Percentiles rank a stretch among this genome's conserved stretches.
These are phyloP conservation scores for Trichopria drosophilae DNA, from an alignment of 2,888 invertebrate species.

Conservation along the genomic window DNA sequence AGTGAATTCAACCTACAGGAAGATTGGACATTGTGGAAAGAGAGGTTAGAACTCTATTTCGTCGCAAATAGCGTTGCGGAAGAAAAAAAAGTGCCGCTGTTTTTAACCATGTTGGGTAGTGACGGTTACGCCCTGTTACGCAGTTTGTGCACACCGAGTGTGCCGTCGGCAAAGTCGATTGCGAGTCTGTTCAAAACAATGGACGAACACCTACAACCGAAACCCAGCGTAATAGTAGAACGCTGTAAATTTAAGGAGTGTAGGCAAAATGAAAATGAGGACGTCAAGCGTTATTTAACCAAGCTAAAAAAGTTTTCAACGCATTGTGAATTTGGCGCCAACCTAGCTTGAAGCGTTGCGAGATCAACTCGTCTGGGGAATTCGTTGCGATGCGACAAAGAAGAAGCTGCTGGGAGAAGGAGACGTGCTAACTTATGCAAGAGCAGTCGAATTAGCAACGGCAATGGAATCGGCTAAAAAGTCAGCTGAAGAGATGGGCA, in stretches of 20 bases:
- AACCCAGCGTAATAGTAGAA: constrained; percentile 27
- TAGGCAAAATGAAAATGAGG: not conserved
- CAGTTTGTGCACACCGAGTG: constrained; percentile 27
- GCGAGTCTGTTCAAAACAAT: constrained; percentile 19
- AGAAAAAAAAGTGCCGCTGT: constrained; percentile 14
- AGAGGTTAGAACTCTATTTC: constrained; percentile 20
- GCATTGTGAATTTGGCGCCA: too few species aligned
- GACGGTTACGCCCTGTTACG: constrained; percentile 27
- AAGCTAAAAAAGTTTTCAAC: not conserved
- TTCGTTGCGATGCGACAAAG: not conserved
- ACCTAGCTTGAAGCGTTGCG: too few species aligned
- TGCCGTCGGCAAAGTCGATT: constrained; percentile 16
- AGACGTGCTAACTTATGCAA: not conserved
- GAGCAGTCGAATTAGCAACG: constrained; percentile 2
- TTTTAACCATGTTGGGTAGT: constrained; percentile 13
- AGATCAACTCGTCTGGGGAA: constrained; percentile 8
- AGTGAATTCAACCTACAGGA: constrained; percentile 12
- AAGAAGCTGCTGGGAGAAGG: constrained; percentile 7
- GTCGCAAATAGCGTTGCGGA: constrained; percentile 16
- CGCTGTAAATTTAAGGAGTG: constrained; percentile 11
- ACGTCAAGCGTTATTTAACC: not conserved
- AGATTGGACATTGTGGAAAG: constrained; percentile 19
- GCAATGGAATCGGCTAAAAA: not conserved
- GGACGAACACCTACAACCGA: constrained; percentile 30
- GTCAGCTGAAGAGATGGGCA: not conserved